Conservation (phyloP, 1,140 invertebrate species). For the Oedothorax gibbosus region DNA sequence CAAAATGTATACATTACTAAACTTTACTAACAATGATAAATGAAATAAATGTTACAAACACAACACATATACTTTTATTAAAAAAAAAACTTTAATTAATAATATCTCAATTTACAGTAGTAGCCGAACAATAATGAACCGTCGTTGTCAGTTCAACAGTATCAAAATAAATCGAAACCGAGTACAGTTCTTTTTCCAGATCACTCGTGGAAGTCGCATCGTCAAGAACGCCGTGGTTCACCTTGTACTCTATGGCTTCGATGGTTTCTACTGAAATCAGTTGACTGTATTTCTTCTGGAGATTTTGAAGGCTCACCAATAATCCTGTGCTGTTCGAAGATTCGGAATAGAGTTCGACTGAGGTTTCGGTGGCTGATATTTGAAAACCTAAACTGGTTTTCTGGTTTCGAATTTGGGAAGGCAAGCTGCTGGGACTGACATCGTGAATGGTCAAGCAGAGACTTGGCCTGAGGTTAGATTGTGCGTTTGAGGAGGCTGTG, state of each 20-base stretch:
- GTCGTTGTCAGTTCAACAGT: neutral
- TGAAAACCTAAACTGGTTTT: constrained; percentile 25
- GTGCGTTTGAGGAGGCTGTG: constrained; percentile 1
- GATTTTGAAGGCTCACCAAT: neutral
- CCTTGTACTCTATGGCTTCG: constrained; percentile 20
- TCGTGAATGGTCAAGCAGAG: constrained; percentile 24
- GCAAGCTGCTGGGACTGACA: neutral
- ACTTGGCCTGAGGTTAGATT: constrained; percentile 13
- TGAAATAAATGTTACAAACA: too few relatives aligned
- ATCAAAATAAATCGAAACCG: neutral
- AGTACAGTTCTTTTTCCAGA: neutral
- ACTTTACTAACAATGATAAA: too few relatives aligned
- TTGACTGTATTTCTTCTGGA: constrained; percentile 2
- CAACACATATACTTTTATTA: too few relatives aligned
- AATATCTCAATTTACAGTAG: constrained; percentile 27
- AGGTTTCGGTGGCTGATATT: neutral
- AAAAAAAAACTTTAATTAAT: too few relatives aligned
- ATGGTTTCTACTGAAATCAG: constrained; percentile 15
- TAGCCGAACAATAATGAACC: neutral
- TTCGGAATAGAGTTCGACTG: neutral
- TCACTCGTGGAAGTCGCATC: constrained; percentile 1
- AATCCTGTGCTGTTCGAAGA: neutral
- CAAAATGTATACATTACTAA: too few relatives aligned
- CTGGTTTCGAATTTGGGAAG: neutral
- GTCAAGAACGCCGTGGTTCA: constrained; percentile 1